These are phyloP conservation scores for Catocala fraxini DNA, from an alignment of 2,888 invertebrate species.

Conservation along the genomic window DNA sequence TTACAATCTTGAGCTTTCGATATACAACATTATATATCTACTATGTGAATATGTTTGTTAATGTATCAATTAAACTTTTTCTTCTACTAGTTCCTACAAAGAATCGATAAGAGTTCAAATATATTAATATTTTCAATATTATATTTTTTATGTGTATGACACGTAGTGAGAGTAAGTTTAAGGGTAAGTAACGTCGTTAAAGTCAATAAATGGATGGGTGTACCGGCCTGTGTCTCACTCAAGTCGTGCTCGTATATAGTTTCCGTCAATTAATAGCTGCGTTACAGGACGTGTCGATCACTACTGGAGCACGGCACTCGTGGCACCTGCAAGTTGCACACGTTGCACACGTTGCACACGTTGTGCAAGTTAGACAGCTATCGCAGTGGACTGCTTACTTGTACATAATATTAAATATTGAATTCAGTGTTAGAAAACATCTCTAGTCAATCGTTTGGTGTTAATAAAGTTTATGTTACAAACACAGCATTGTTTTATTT, in stretches of 20 bases:
- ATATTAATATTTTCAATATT: constrained; percentile 13
- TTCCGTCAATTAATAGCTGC: constrained; percentile 35
- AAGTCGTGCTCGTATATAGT: constrained; percentile 12
- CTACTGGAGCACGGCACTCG: too few relatives aligned
- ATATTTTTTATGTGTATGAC: constrained; percentile 39
- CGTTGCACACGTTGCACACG: too few relatives aligned
- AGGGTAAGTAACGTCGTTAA: constrained; percentile 9
- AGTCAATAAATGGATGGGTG: neutral
- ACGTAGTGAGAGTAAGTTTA: constrained; percentile 46
- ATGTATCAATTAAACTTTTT: neutral
- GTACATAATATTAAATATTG: constrained; percentile 6
- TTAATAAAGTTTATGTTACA: constrained; percentile 46
- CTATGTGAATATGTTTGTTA: neutral
- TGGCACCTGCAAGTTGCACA: too few relatives aligned
- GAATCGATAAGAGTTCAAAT: neutral
- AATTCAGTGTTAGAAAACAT: constrained; percentile 12
- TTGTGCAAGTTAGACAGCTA: neutral
- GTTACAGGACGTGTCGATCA: neutral
- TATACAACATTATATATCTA: constrained; percentile 2
- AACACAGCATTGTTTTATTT: constrained; percentile 5
- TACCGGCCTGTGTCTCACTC: constrained; percentile 3
- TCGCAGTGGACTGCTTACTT: constrained; percentile 12
- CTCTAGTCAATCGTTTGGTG: constrained; percentile 36
- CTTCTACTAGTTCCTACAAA: neutral
- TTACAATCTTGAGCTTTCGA: constrained; percentile 27